Conservation (phyloP, 2,888 invertebrate species). For the Archips xylosteana region DNA sequence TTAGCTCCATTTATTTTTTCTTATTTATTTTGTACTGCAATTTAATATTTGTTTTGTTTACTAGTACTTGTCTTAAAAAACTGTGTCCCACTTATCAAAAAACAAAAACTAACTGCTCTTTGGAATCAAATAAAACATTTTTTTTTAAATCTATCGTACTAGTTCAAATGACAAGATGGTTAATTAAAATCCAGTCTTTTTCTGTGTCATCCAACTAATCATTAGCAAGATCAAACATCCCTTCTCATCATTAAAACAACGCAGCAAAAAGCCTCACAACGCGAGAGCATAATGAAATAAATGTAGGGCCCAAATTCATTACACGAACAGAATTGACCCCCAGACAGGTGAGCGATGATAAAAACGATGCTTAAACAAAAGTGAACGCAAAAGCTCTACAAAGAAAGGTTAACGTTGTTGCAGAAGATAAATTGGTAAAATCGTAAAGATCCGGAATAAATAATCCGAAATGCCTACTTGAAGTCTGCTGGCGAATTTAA, state of each 20-base stretch:
- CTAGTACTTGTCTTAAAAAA: too few relatives aligned
- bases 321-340: constrained; percentile 59
- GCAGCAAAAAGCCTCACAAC: constrained; percentile 12
- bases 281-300: constrained; percentile 44
- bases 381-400: constrained; percentile 43
- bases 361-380: constrained; percentile 43
- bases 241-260: constrained; percentile 33
- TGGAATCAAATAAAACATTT: too few relatives aligned
- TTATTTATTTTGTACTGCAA: too few relatives aligned
- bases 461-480: constrained; percentile 58
- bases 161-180: neutral
- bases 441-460: constrained; percentile 63
- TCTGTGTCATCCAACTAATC: constrained; percentile 21
- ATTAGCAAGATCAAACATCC: constrained; percentile 22
- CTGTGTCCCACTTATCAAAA: too few relatives aligned
- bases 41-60: too few relatives aligned
- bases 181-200: neutral
- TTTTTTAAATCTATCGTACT: too few relatives aligned
- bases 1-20: too few relatives aligned
- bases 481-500: constrained; percentile 58
- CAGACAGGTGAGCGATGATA: constrained; percentile 50
- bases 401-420: constrained; percentile 42
- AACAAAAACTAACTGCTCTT: too few relatives aligned
- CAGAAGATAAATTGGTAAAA: constrained; percentile 43
- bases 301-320: constrained; percentile 58